Percentiles rank a stretch among this genome's conserved stretches.
These are phyloP conservation scores for Drosophila ochracea DNA, from an alignment of 2,888 invertebrate genomes.

Conservation along the genomic window DNA sequence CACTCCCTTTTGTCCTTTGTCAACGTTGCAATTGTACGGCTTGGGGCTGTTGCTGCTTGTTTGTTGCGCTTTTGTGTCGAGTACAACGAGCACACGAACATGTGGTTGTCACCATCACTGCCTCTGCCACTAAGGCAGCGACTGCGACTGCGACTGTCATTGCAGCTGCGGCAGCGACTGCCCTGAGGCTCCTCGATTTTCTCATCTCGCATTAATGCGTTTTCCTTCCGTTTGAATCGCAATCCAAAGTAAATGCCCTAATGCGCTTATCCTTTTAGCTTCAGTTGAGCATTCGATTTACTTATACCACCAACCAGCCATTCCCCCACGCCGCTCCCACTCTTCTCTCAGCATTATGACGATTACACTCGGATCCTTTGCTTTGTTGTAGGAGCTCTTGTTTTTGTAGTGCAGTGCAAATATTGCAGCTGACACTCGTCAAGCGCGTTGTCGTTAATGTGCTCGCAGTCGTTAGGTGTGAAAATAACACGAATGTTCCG, in stretches of 20 bases:
- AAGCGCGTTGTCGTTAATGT: constrained; percentile 37
- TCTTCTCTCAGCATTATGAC: neutral
- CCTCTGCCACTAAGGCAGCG: constrained; percentile 7
- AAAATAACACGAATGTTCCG: constrained; percentile 73
- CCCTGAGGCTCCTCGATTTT: constrained; percentile 48
- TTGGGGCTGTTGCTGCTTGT: constrained; percentile 61
- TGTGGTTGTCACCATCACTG: constrained; percentile 43
- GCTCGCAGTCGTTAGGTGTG: constrained; percentile 60
- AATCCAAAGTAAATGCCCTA: constrained; percentile 74
- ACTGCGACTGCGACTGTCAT: constrained; percentile 1
- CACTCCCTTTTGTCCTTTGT: constrained; percentile 51
- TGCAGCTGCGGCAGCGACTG: constrained; percentile 34
- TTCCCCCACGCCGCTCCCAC: neutral
- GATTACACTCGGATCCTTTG: constrained; percentile 12
- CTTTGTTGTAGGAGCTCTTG: constrained; percentile 17
- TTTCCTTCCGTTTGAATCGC: constrained; percentile 45
- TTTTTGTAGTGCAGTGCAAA: constrained; percentile 69
- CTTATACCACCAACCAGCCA: constrained; percentile 11
- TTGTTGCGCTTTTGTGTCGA: constrained; percentile 76
- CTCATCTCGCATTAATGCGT: constrained; percentile 47
- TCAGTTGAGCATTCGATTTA: constrained; percentile 63
- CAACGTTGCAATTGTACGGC: constrained; percentile 45
- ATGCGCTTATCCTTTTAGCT: constrained; percentile 79
- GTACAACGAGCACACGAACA: constrained; percentile 54
- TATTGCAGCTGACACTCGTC: constrained; percentile 66